These are phyloP conservation scores for Andricus quercusramuli DNA, from an alignment of 2,888 invertebrate species.

Conservation along the genomic window DNA sequence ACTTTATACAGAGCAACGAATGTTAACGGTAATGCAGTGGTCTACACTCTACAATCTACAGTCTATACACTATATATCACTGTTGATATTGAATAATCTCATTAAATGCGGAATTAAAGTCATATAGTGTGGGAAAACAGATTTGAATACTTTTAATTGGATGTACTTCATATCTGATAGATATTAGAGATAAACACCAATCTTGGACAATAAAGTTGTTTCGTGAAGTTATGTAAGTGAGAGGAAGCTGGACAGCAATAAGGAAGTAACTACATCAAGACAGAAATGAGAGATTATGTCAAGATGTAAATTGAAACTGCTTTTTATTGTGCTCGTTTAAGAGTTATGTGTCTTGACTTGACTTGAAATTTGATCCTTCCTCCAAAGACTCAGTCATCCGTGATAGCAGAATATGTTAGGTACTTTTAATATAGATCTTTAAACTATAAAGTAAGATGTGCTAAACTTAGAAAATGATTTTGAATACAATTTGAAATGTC, in stretches of 20 bases:
- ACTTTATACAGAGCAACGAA: too few species aligned
- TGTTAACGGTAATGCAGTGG: too few species aligned
- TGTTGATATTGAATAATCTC: too few species aligned
- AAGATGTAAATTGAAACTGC: slow-evolving; percentile 39
- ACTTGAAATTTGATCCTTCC: slow-evolving; percentile 40
- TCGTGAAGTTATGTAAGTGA: slow-evolving; percentile 30
- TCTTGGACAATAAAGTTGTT: slow-evolving; percentile 23
- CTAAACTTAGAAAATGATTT: neutral
- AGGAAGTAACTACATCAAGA: slow-evolving; percentile 20
- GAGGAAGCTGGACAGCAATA: slow-evolving; percentile 27
- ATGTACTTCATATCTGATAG: neutral
- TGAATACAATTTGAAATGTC: neutral
- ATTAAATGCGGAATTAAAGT: too few species aligned
- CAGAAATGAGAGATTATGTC: slow-evolving; percentile 39
- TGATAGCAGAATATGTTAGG: neutral
- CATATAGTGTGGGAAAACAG: neutral
- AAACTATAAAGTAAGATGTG: neutral
- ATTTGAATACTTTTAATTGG: neutral
- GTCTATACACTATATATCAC: too few species aligned
- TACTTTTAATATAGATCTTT: neutral
- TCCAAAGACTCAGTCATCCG: slow-evolving; percentile 15
- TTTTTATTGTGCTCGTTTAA: slow-evolving; percentile 35
- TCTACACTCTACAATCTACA: too few species aligned
- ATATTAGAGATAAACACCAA: neutral
- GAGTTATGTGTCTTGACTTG: slow-evolving; percentile 36